A percentile compares a stretch with the other conserved stretches of the same genome.
Conservation (phyloP, 2,797 vertebrate species). For the Lates japonicus region DNA sequence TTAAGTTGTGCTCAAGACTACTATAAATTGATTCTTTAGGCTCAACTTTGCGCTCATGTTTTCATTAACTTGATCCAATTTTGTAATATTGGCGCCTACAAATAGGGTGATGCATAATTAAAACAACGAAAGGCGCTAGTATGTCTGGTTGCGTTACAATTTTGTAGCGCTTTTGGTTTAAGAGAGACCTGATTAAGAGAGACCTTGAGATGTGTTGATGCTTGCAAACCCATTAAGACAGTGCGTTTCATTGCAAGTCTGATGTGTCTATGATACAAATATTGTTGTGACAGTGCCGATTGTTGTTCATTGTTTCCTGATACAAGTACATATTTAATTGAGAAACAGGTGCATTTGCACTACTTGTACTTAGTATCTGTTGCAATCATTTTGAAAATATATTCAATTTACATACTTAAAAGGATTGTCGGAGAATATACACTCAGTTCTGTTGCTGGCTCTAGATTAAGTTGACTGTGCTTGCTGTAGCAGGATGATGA, state of each 20-base stretch:
- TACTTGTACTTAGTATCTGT: neutral
- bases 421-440: neutral
- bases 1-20: neutral
- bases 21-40: neutral
- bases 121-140: constrained; percentile 1
- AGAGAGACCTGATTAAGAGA: neutral
- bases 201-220: neutral
- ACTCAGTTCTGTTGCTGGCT: neutral
- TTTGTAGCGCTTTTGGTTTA: neutral
- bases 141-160: neutral
- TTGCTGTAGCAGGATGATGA: neutral
- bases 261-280: neutral
- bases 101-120: constrained; percentile 3
- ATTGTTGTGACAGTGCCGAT: neutral
- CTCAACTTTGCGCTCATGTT: neutral
- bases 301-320: neutral
- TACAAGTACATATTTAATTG: neutral
- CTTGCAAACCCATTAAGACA: neutral
- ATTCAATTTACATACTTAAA: neutral
- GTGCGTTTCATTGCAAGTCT: neutral
- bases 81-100: neutral
- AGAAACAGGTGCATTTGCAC: neutral
- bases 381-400: neutral
- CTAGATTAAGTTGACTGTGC: neutral
- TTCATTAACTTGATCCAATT: neutral